A percentile compares a stretch with the other conserved stretches of the same genome.
Conservation (phyloP, 2,888 invertebrate genomes). For the Oligia fasciuncula region DNA sequence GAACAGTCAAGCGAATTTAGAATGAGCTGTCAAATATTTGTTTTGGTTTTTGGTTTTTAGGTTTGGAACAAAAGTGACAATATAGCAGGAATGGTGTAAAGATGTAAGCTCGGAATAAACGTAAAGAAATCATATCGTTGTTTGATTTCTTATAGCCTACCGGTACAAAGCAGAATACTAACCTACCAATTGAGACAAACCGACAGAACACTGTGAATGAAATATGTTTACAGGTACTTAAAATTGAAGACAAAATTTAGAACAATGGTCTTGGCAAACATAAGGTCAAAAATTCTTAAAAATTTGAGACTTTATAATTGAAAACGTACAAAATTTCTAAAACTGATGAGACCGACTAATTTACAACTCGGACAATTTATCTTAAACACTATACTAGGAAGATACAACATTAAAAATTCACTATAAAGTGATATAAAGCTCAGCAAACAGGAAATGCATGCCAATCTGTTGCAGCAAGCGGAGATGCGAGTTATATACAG, state of each 20-base stretch:
- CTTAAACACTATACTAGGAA: constrained; percentile 17
- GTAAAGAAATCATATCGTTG: too few relatives aligned
- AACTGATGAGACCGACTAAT: neutral
- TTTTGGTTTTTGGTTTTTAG: too few relatives aligned
- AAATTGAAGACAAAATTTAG: neutral
- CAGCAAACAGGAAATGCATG: constrained; percentile 60
- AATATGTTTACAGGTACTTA: neutral
- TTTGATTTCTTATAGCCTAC: too few relatives aligned
- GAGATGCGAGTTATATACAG: constrained; percentile 35
- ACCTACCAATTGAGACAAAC: neutral
- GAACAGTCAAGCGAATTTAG: too few relatives aligned
- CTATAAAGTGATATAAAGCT: constrained; percentile 35
- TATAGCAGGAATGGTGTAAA: too few relatives aligned
- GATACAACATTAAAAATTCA: constrained; percentile 12
- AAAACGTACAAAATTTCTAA: constrained; percentile 4
- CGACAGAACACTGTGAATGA: neutral
- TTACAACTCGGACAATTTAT: constrained; percentile 8
- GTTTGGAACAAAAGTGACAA: too few relatives aligned
- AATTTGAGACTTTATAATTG: neutral
- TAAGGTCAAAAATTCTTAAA: too few relatives aligned
- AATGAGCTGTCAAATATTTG: too few relatives aligned
- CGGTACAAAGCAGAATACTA: too few relatives aligned
- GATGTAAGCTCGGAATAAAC: too few relatives aligned
- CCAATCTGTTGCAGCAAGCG: constrained; percentile 49
- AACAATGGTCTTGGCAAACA: too few relatives aligned